phyloP scores from a whole-genome alignment of 2,797 vertebrate species.

The Anomalospiza imberbis region DNA sequence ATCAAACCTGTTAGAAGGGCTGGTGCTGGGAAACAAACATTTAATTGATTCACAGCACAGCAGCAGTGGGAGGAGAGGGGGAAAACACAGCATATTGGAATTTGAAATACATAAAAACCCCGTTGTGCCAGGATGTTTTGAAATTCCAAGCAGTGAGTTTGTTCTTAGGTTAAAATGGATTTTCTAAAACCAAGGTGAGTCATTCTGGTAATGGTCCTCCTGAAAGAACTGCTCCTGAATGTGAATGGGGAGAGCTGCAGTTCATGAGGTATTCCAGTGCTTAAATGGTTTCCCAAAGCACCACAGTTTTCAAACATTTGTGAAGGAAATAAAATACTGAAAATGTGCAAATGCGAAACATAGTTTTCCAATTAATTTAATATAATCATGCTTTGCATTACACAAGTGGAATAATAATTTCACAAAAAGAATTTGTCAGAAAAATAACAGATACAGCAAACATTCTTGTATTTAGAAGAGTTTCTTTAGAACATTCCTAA shows the following conservation, averaged over 20 bases:
- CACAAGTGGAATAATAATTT: neutral
- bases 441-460: neutral
- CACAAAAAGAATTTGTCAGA: neutral
- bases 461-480: neutral
- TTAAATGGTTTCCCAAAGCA: neutral
- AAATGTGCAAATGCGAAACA: neutral
- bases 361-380: neutral
- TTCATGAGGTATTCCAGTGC: neutral
- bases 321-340: neutral
- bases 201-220: neutral
- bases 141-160: neutral
- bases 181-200: neutral
- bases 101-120: neutral
- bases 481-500: neutral
- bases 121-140: neutral
- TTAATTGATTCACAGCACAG: neutral
- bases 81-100: neutral
- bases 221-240: neutral
- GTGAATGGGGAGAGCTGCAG: neutral
- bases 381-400: neutral
- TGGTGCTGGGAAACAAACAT: neutral
- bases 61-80: neutral
- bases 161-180: neutral
- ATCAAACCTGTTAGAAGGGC: neutral
- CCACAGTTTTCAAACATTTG: neutral